Evolutionary conservation across 2,888 invertebrate species (phyloP).

Genomic region (Noctuana brunneofusca): DNA sequence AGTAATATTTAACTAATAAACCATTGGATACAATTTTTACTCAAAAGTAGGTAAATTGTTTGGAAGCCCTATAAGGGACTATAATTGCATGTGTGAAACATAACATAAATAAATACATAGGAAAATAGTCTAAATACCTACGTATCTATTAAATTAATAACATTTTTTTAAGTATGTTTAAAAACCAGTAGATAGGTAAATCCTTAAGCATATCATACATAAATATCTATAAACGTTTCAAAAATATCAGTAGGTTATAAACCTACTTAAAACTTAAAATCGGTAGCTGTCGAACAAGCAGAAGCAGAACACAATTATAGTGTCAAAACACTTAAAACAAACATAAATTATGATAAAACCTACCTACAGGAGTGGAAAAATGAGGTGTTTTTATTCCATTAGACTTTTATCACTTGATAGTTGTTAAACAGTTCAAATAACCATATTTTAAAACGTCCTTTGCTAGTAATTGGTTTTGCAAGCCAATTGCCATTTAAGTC

Average conservation of each 20-base stretch:
- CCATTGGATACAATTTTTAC: too few relatives aligned
- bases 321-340: constrained; percentile 8
- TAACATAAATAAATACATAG: too few relatives aligned
- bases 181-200: too few relatives aligned
- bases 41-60: too few relatives aligned
- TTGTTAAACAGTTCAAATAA: constrained; percentile 21
- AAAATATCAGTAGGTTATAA: background rate
- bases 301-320: background rate
- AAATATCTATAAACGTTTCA: background rate
- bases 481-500: constrained; percentile 31
- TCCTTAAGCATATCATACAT: too few relatives aligned
- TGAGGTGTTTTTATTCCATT: constrained; percentile 2
- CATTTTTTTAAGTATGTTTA: too few relatives aligned
- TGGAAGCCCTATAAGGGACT: too few relatives aligned
- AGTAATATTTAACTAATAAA: too few relatives aligned
- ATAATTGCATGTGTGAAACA: too few relatives aligned
- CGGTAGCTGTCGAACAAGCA: background rate
- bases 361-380: background rate
- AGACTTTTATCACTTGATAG: constrained; percentile 13
- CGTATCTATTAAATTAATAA: too few relatives aligned
- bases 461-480: constrained; percentile 26
- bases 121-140: too few relatives aligned
- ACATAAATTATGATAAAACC: constrained; percentile 4
- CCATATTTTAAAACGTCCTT: constrained; percentile 22
- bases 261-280: background rate